A percentile compares a stretch with the other conserved stretches of the same genome.
phyloP scores from a whole-genome alignment of 2,888 invertebrate species.

The Caenorhabditis sp. region DNA sequence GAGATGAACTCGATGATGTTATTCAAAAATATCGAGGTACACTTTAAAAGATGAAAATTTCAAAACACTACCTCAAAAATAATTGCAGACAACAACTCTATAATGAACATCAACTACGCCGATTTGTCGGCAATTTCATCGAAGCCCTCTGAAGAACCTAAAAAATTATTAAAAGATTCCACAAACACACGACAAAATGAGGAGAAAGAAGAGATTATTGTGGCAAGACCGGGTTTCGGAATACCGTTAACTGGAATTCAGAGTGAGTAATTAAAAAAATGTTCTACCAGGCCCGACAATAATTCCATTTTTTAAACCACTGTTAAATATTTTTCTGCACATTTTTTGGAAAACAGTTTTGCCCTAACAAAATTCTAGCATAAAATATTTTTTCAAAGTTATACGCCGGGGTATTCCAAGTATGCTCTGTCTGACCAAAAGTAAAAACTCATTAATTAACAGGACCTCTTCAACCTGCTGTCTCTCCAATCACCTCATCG shows the following conservation, averaged over 20 bases:
- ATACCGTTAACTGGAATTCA: background rate
- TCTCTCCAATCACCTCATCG: too few relatives aligned
- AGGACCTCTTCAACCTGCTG: conserved; percentile 7
- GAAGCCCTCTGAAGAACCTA: background rate
- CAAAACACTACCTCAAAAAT: too few relatives aligned
- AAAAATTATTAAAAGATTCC: background rate
- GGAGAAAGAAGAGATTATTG: background rate
- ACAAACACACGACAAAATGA: background rate
- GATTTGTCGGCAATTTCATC: background rate
- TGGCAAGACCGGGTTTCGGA: background rate
- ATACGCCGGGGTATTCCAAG: too few relatives aligned
- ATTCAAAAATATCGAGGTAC: background rate
- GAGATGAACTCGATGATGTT: background rate
- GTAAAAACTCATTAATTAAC: too few relatives aligned
- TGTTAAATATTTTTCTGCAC: too few relatives aligned
- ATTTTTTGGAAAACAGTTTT: too few relatives aligned
- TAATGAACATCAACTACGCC: background rate
- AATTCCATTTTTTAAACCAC: too few relatives aligned
- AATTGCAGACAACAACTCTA: background rate
- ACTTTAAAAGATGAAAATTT: too few relatives aligned
- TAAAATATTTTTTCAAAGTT: too few relatives aligned
- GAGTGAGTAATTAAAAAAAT: background rate
- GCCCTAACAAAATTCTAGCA: too few relatives aligned
- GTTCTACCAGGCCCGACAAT: too few relatives aligned
- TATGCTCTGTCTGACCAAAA: too few relatives aligned